Base-by-base conservation (phyloP, 2,888 invertebrate genomes). In the Andrena bicolor region DNA sequence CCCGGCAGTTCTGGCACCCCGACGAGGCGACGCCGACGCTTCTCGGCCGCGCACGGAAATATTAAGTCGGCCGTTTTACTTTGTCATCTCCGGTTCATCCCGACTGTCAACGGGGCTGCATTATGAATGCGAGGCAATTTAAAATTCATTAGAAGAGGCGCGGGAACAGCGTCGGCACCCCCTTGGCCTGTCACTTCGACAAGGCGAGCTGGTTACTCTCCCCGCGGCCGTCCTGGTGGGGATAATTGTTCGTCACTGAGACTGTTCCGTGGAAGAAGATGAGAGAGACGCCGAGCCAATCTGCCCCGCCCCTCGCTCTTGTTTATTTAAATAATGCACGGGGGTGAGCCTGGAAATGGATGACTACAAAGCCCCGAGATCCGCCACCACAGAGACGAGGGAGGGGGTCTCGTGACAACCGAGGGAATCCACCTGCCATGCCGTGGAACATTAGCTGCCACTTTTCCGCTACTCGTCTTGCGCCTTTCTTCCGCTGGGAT, bases 321-420 rank as follows among this genome's bases (percentile, higher is more conserved):
- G 93, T 94, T 93, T 94, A 93, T 93, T 93, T 93, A 93, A 94
- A 94, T 93, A 93, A 93, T 92, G 91, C 90, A 91, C 82, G 86
- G 86, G 85, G 89, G 84, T 86, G 82, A 80, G 83, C 78, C 80
- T 85, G 90, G 83, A 91, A 93, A 93, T 93, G 90, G 91, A 93
- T 93, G 93, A 92, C 92, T 93, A 92, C 91, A 93, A 92, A 92
- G 92, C 91, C 90, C 88, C 84, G 88, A 91, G 92, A 92, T 92
- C 91, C 90, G 90, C 87, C 85, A 64, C 76, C 78, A 68, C 70
- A 65, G 76, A 64, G 72, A 61, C 60, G 51, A 69, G 68, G 41
- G 41, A 66, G 26, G 73, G 53, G 5, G 73, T 61, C 69, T 69
- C 80, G 86, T 88, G 88, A 88, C 90, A 85, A 86, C 84, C 74